These are phyloP conservation scores for Dipus sagitta DNA, from an alignment of 2,797 vertebrate genomes.

Conservation along the genomic window DNA sequence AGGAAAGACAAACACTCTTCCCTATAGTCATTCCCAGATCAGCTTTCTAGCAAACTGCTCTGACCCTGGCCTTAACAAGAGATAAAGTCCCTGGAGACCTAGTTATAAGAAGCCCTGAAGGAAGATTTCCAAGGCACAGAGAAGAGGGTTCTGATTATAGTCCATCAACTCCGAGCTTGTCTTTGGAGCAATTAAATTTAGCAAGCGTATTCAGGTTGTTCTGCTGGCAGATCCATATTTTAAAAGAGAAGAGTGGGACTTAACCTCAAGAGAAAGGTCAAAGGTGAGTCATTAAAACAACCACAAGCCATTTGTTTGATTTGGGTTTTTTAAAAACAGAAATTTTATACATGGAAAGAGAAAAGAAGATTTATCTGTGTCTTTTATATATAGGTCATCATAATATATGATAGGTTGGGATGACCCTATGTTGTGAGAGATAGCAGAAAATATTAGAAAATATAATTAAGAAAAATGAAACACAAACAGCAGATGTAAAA, in stretches of 20 bases:
- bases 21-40: background rate
- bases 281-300: background rate
- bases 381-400: background rate
- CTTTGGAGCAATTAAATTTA: background rate
- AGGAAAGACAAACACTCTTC: constrained; percentile 50
- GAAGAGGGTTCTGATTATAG: constrained; percentile 45
- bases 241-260: background rate
- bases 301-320: background rate
- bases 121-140: constrained; percentile 20
- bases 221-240: background rate
- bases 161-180: background rate
- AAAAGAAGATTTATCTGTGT: background rate
- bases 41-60: constrained; percentile 43
- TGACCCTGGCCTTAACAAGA: background rate
- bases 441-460: background rate
- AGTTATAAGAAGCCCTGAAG: background rate
- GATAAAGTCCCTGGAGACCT: background rate
- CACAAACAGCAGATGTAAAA: background rate
- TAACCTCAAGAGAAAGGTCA: background rate
- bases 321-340: background rate
- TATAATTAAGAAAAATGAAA: background rate
- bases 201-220: constrained; percentile 1
- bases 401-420: constrained; percentile 21
- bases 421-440: background rate
- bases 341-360: background rate